These are phyloP conservation scores for Coptodon rendalli DNA, from an alignment of 2,113 vertebrate species.

Conservation along the genomic window DNA sequence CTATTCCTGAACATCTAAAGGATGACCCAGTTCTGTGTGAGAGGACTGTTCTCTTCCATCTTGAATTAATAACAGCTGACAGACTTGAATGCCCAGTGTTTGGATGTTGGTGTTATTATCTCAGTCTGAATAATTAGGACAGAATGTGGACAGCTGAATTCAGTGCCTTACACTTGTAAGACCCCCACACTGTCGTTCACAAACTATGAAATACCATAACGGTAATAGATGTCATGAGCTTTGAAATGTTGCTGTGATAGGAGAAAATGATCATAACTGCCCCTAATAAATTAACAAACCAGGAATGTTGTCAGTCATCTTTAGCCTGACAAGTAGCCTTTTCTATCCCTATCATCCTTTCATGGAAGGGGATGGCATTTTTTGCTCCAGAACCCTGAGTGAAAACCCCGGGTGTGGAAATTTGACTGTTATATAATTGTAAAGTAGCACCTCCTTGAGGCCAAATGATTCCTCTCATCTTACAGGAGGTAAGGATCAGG, in stretches of 20 bases:
- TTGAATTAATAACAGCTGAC: slow-evolving; percentile 54
- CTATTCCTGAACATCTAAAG: slow-evolving; percentile 57
- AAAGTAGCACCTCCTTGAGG: background rate
- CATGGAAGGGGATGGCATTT: background rate
- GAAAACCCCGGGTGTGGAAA: background rate
- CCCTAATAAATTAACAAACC: background rate
- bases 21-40: slow-evolving; percentile 51
- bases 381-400: background rate
- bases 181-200: background rate
- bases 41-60: slow-evolving; percentile 34
- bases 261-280: background rate
- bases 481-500: background rate
- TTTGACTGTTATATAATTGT: background rate
- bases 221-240: background rate
- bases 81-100: slow-evolving; percentile 28
- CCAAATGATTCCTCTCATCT: background rate
- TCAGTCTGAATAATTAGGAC: slow-evolving; percentile 7
- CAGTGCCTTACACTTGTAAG: background rate
- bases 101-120: slow-evolving; percentile 6
- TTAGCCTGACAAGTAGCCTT: background rate
- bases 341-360: background rate
- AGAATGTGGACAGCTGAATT: background rate
- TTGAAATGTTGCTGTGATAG: background rate
- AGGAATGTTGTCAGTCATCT: background rate
- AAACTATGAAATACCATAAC: background rate